phyloP scores from a whole-genome alignment of 2,888 invertebrate species.

The Acanthosepion esculentum region DNA sequence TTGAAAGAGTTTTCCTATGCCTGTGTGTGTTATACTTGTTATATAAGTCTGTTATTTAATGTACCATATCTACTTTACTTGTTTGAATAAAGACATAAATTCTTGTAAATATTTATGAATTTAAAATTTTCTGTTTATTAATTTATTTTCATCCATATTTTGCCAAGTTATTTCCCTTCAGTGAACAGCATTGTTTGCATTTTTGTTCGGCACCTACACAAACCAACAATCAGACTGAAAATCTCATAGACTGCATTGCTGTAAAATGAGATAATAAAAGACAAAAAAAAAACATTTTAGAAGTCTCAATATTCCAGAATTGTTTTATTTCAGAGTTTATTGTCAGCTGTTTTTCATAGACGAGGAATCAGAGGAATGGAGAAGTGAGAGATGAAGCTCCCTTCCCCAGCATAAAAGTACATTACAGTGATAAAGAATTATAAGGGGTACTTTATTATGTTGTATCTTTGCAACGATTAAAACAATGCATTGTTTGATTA shows the following conservation, averaged over 20 bases:
- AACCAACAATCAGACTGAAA: not conserved
- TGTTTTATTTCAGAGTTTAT: not conserved
- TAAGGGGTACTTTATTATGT: slow-evolving; percentile 33
- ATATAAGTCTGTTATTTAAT: no score
- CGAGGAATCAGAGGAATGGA: not conserved
- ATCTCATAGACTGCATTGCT: not conserved
- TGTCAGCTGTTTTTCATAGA: not conserved
- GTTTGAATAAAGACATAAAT: no score
- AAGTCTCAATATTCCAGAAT: not conserved
- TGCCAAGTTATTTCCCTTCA: not conserved
- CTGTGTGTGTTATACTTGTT: no score
- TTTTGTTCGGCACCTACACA: not conserved
- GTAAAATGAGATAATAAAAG: not conserved
- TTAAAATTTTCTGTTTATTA: not conserved
- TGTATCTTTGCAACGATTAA: slow-evolving; percentile 33
- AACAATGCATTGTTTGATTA: not conserved
- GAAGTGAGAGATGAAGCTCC: not conserved
- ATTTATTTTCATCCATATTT: not conserved
- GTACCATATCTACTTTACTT: no score
- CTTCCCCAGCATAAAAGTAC: not conserved
- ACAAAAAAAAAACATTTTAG: not conserved
- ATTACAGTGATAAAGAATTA: not conserved
- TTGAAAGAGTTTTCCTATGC: no score
- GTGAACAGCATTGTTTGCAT: not conserved
- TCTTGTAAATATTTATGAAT: not conserved